Evolutionary conservation across 30 jellyfish, hydroid and myxozoan species (phyloP).

Genomic region (Hydractinia symbiolongicarpus): DNA sequence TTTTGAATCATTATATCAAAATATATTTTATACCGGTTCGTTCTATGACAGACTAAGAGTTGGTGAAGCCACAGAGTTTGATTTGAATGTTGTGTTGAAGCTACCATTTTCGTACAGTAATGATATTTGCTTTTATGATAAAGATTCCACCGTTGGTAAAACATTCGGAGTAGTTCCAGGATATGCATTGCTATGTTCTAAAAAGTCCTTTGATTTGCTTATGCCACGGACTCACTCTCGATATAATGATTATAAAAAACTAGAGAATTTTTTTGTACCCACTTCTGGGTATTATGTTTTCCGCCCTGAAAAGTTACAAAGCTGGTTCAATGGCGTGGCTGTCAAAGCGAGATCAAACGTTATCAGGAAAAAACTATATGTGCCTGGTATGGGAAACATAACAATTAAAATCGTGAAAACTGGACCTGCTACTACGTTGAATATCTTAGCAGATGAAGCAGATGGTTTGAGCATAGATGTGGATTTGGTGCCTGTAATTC

Average conservation of each 20-base stretch:
- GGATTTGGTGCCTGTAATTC: conserved; percentile 19
- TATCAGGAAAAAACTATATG: neutral
- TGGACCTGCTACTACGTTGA: conserved; percentile 20
- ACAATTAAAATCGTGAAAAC: neutral
- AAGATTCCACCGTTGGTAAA: neutral
- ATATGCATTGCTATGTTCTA: neutral
- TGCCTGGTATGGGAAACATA: too few species aligned
- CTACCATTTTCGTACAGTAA: neutral
- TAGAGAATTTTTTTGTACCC: neutral
- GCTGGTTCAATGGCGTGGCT: neutral
- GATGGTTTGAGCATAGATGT: conserved; percentile 12
- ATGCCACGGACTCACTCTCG: neutral
- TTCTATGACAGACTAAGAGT: conserved; percentile 24
- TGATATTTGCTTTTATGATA: neutral
- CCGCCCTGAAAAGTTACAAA: neutral
- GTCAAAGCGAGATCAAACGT: neutral
- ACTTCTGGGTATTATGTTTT: neutral
- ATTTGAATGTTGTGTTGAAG: conserved; percentile 19
- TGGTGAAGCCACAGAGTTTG: conserved; percentile 32
- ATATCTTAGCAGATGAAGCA: neutral
- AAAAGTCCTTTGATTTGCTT: neutral
- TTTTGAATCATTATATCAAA: neutral
- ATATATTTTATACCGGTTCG: conserved; percentile 17
- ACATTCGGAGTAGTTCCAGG: neutral
- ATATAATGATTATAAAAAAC: neutral